These are phyloP conservation scores for Nudaria mundana DNA, from an alignment of 2,888 invertebrate species.

Conservation along the genomic window DNA sequence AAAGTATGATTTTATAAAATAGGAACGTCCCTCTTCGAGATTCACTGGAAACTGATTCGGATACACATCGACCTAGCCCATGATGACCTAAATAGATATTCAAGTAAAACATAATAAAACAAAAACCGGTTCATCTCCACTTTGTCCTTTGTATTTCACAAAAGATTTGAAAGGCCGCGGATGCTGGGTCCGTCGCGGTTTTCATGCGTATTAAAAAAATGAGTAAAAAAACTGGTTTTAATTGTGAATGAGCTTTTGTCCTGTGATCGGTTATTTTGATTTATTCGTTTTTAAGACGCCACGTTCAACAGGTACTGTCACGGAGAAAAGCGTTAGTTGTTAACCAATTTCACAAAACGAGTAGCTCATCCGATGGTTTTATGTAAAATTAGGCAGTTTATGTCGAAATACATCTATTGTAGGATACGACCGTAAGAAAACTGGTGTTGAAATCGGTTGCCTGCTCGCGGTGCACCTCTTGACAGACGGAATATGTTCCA, in stretches of 20 bases:
- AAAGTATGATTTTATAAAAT: constrained; percentile 8
- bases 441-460: no score
- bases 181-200: constrained; percentile 65
- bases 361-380: no score
- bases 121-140: constrained; percentile 67
- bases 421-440: no score
- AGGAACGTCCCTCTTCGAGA: constrained; percentile 34
- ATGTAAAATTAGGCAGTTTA: no score
- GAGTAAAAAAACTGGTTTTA: constrained; percentile 66
- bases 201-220: constrained; percentile 47
- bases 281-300: constrained; percentile 75
- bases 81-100: constrained; percentile 68
- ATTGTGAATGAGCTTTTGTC: constrained; percentile 71
- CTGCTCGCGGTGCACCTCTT: no score
- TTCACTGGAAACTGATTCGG: constrained; percentile 49
- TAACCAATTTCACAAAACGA: no score
- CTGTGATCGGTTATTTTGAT: constrained; percentile 77
- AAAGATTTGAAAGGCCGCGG: constrained; percentile 67
- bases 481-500: no score
- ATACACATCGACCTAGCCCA: constrained; percentile 51
- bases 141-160: constrained; percentile 68
- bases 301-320: constrained; percentile 72
- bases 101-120: constrained; percentile 48
- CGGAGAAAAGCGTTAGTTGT: constrained; percentile 40
- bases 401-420: no score